These are phyloP conservation scores for Microplitis manilae DNA, from an alignment of 2,888 invertebrate genomes.

Conservation along the genomic window DNA sequence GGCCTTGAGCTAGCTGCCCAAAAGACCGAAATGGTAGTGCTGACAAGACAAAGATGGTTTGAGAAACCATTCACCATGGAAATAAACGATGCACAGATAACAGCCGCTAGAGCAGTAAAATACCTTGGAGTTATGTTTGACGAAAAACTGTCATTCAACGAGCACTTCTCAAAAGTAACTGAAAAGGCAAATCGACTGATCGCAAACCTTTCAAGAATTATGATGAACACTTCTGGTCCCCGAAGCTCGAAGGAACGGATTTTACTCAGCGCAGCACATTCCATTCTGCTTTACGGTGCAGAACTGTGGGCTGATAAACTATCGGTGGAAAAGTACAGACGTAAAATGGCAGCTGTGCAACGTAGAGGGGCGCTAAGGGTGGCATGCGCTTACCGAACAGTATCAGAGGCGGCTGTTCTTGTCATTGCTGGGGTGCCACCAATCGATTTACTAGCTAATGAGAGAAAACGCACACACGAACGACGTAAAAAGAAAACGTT, in stretches of 20 bases:
- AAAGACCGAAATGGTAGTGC: constrained; percentile 49
- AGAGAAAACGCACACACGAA: neutral
- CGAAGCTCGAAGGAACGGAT: constrained; percentile 42
- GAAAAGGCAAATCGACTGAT: constrained; percentile 48
- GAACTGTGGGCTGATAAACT: constrained; percentile 48
- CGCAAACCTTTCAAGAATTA: constrained; percentile 33
- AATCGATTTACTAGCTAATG: constrained; percentile 1
- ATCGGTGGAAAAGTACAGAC: constrained; percentile 41
- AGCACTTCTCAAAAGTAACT: constrained; percentile 43
- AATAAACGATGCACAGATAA: constrained; percentile 33
- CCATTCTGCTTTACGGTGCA: constrained; percentile 49
- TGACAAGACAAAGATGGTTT: constrained; percentile 38
- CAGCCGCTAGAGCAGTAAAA: constrained; percentile 39
- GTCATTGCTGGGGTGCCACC: constrained; percentile 30
- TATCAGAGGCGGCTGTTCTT: neutral
- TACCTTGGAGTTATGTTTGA: constrained; percentile 54
- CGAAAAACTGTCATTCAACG: constrained; percentile 40
- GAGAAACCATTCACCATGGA: constrained; percentile 29
- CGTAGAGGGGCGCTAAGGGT: constrained; percentile 45
- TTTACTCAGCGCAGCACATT: constrained; percentile 44
- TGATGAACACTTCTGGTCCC: constrained; percentile 34
- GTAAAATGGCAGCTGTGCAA: constrained; percentile 47
- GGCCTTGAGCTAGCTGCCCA: constrained; percentile 43
- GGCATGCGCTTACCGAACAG: neutral
- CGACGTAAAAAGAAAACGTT: too few species aligned